Percentiles rank a stretch among this genome's conserved stretches.
phyloP scores from a whole-genome alignment of 2,113 vertebrate species.

The Leucopsar rothschildi region DNA sequence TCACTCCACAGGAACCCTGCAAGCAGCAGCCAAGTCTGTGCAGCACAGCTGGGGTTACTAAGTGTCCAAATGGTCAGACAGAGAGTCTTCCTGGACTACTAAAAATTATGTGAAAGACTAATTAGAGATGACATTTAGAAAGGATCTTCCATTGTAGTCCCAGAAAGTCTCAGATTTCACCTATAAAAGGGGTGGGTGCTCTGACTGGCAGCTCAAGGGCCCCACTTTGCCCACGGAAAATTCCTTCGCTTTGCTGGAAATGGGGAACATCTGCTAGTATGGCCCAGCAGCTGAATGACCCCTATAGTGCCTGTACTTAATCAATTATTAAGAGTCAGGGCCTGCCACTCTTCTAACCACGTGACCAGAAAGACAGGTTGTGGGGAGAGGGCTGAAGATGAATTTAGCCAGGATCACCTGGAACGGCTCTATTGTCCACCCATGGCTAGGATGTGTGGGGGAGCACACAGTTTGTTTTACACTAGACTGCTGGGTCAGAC shows the following conservation, averaged over 20 bases:
- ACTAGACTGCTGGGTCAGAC: conserved; percentile 6
- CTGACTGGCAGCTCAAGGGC: conserved; percentile 12
- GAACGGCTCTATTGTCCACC: neutral
- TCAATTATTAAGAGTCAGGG: conserved; percentile 23
- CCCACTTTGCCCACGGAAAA: neutral
- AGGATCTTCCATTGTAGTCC: neutral
- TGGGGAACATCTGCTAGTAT: conserved; percentile 28
- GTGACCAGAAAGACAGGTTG: neutral
- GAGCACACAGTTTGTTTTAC: neutral
- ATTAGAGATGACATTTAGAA: conserved; percentile 35
- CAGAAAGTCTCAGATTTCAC: conserved; percentile 9
- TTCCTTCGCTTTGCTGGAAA: conserved; percentile 43
- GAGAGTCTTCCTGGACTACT: neutral
- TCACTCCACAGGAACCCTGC: neutral
- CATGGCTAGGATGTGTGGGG: neutral
- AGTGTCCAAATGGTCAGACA: neutral
- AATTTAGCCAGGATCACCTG: conserved; percentile 19
- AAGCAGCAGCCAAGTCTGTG: neutral
- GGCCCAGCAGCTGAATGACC: conserved; percentile 26
- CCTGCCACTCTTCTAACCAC: neutral
- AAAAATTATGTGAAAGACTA: neutral
- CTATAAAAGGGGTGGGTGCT: neutral
- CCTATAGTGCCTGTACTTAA: neutral
- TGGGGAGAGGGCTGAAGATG: neutral
- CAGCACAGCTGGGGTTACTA: neutral